A percentile compares a stretch with the other conserved stretches of the same genome.
Evolutionary conservation across 1,140 invertebrate genomes (phyloP).

Genomic region (Meloidogyne hapla): DNA sequence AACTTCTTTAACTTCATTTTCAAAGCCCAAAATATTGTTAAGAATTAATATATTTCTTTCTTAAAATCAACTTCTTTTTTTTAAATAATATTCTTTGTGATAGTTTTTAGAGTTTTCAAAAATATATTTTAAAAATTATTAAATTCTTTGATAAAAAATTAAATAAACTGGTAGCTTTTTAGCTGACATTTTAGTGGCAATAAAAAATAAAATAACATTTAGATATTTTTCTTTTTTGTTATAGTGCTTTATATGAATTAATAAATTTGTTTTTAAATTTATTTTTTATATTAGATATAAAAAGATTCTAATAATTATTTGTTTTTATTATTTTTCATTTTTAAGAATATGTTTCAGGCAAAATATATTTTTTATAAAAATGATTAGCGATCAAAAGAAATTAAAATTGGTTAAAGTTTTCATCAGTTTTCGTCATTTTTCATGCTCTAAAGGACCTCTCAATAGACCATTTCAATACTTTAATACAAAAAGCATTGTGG

Average conservation of each 20-base stretch:
- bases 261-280: neutral
- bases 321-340: neutral
- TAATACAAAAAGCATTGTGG: neutral
- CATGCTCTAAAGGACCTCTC: neutral
- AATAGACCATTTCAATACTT: neutral
- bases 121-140: neutral
- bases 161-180: neutral
- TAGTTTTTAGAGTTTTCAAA: neutral
- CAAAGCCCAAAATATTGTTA: neutral
- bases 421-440: neutral
- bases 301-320: neutral
- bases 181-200: neutral
- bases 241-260: neutral
- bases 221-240: no score
- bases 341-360: no score
- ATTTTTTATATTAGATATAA: neutral
- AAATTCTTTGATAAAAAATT: no score
- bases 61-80: neutral
- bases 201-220: neutral
- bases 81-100: neutral
- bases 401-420: neutral
- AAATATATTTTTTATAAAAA: neutral
- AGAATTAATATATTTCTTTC: neutral
- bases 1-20: neutral
- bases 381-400: neutral